phyloP scores from a whole-genome alignment of 37 sponge, comb jelly and placozoan genomes.

The Eunapius fragilis region DNA sequence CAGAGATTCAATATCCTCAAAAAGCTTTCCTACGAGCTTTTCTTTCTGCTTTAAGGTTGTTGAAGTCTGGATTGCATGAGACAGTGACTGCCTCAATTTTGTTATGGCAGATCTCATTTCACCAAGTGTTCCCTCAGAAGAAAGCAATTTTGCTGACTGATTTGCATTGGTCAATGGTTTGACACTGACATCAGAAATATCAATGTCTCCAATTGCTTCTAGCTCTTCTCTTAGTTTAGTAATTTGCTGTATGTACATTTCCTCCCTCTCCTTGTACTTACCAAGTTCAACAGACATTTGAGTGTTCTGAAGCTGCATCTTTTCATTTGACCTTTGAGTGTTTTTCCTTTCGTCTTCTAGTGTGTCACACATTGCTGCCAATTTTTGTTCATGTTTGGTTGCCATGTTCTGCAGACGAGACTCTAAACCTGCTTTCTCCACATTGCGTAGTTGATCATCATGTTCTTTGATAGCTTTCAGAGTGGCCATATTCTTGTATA shows the following conservation, averaged over 20 bases:
- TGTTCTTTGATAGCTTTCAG: not conserved
- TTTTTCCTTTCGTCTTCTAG: not conserved
- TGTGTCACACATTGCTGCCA: not conserved
- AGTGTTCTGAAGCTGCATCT: not conserved
- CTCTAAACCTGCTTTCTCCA: not conserved
- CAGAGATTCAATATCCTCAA: not conserved
- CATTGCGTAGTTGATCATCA: not conserved
- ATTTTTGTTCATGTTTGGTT: not conserved
- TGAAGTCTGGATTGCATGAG: not conserved
- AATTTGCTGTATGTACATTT: not conserved
- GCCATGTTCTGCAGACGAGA: not conserved
- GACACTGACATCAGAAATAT: not conserved
- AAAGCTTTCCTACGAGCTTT: not conserved
- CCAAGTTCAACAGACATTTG: constrained; percentile 14
- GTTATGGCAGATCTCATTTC: constrained; percentile 55
- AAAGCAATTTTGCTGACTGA: not conserved
- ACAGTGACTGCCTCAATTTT: constrained; percentile 16
- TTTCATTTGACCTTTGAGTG: not conserved
- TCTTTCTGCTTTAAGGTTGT: not conserved
- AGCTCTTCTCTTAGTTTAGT: not conserved
- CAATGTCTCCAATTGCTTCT: not conserved
- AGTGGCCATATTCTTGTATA: not conserved
- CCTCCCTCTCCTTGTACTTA: not conserved
- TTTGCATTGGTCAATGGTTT: not conserved
- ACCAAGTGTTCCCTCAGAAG: constrained; percentile 19